These are phyloP conservation scores for Ceyx margarethae DNA, from an alignment of 2,113 vertebrate genomes.

Conservation along the genomic window DNA sequence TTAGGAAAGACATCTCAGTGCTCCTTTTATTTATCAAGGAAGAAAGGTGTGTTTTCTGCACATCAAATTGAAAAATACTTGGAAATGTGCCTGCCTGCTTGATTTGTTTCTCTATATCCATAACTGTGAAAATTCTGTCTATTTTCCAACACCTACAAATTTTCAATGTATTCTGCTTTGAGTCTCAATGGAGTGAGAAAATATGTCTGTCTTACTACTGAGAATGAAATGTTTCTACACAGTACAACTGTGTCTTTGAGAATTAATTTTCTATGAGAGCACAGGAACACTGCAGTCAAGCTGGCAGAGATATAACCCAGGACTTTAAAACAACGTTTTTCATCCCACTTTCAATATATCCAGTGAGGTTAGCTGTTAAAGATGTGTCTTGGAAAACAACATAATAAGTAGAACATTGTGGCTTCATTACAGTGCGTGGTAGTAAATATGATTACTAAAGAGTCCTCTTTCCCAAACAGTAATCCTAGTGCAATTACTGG, in stretches of 20 bases:
- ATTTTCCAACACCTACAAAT: background rate
- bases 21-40: background rate
- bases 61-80: background rate
- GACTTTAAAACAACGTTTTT: background rate
- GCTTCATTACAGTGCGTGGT: background rate
- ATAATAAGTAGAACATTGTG: background rate
- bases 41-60: background rate
- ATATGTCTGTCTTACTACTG: background rate
- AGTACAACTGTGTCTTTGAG: background rate
- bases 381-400: background rate
- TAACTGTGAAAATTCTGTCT: background rate
- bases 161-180: background rate
- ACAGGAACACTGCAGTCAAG: background rate
- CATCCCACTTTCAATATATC: background rate
- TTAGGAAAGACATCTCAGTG: background rate
- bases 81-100: background rate
- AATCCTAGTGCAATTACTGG: slow-evolving; percentile 14
- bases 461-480: background rate
- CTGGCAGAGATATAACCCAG: background rate
- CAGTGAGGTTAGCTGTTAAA: background rate
- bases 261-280: background rate
- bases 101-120: background rate
- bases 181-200: background rate
- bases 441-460: background rate
- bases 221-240: background rate